phyloP scores from a whole-genome alignment of 2,113 vertebrate species.

The human region DNA sequence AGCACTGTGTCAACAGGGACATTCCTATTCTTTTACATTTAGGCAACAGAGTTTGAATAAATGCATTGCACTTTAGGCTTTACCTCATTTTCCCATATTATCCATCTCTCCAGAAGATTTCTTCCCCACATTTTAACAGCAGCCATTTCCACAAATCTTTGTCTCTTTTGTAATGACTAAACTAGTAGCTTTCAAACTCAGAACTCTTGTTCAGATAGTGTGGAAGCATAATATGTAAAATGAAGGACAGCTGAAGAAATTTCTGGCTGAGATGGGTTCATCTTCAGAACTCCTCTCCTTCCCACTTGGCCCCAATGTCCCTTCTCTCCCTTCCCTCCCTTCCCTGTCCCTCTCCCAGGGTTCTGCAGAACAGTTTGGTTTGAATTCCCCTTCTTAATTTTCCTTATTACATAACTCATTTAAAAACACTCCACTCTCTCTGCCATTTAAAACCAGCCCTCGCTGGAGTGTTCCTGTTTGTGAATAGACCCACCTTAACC shows the following conservation, averaged over 20 bases:
- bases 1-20: neutral
- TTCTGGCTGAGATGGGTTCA: neutral
- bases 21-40: neutral
- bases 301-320: rapidly evolving
- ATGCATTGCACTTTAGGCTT: neutral
- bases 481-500: neutral
- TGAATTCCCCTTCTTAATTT: neutral
- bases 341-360: neutral
- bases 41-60: neutral
- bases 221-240: neutral
- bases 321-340: neutral
- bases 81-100: neutral
- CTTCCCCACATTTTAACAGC: neutral
- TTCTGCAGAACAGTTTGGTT: neutral
- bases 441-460: neutral
- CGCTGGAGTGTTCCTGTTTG: neutral
- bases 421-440: neutral
- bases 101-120: neutral
- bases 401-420: neutral
- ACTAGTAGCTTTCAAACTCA: neutral
- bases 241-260: neutral
- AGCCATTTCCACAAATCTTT: neutral
- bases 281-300: neutral
- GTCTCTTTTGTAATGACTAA: neutral
- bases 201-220: neutral